phyloP scores from a whole-genome alignment of 2,888 invertebrate genomes.

The Pseudococcus viburni region DNA sequence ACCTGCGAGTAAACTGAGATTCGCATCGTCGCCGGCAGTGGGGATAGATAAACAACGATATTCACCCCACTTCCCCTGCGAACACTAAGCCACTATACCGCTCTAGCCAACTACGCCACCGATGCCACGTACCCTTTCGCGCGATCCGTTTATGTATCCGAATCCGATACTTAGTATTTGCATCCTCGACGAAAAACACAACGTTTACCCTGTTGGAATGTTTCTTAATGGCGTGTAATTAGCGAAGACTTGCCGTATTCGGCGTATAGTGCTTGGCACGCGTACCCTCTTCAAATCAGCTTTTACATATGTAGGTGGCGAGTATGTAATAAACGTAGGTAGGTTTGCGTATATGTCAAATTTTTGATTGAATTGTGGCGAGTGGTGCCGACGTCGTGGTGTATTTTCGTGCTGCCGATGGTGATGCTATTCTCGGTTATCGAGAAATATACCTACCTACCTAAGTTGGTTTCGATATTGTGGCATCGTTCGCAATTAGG shows the following conservation, averaged over 20 bases:
- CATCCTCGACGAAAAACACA: constrained; percentile 37
- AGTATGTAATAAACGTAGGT: not conserved
- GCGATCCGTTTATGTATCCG: constrained; percentile 58
- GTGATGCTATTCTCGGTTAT: too few relatives aligned
- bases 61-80: constrained; percentile 33
- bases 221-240: constrained; percentile 20
- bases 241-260: not conserved
- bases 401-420: too few relatives aligned
- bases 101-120: constrained; percentile 60
- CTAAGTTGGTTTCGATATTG: not conserved
- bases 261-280: not conserved
- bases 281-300: constrained; percentile 17
- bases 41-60: constrained; percentile 67
- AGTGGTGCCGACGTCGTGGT: not conserved
- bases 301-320: not conserved
- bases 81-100: constrained; percentile 51
- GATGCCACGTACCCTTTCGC: constrained; percentile 53
- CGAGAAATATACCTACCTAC: not conserved
- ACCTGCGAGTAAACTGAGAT: constrained; percentile 68
- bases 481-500: not conserved
- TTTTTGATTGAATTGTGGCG: not conserved
- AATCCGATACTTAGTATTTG: constrained; percentile 45
- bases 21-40: constrained; percentile 67
- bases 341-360: not conserved
- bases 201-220: constrained; percentile 40